Evolutionary conservation across 1,140 invertebrate genomes (phyloP), one percentile per base, ranked within the genome.

Genomic region (Condylostylus longicornis): DNA sequence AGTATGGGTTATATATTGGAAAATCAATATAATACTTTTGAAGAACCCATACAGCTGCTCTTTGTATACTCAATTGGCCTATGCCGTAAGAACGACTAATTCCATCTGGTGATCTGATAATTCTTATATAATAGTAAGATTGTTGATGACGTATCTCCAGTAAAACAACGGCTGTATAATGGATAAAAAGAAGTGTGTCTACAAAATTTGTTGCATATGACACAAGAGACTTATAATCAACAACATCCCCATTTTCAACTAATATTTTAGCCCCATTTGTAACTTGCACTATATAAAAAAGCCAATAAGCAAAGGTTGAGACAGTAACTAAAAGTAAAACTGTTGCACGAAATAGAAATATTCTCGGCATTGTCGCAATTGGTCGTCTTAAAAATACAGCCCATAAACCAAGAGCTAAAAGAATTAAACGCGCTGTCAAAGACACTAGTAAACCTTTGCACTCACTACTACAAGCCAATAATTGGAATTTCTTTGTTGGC

Each of bases 21-120:
- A 98, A 98, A 54, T 96, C 89, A 2, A 83, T 82, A 48, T 97
- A 97, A 60, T 98, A 98, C 41, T 79, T 81, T 61, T 96, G 86
- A 20, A 98, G 63, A 8, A 95, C 75, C 78, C 83, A 90, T 1
- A 91, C 81, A 0, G 94, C 90, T 3, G 93, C 88, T 48, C 90
- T 66, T 60, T 98, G 95, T 46, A 98, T 90, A 47, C 87, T 90
- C 36, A 97, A 65, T 52, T 90, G 79, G 1, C 93, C 93, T 18
- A 97, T 76, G 23, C 76, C 75, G 61, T 91, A 96, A 2, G 79
- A 77, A 42, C 72, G 67, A 35, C 79, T 82, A 40, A 78, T 79
- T 2, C 94, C 95, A 58, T 98, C 94, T 0, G 95, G 94, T 30
- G 88, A 94, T 44, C 95, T 69, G 2, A 94, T 80, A 25, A 87